A percentile compares a stretch with the other conserved stretches of the same genome.
These are phyloP conservation scores for Nycticryphes semicollaris DNA, from an alignment of 2,113 vertebrate species.

Conservation along the genomic window DNA sequence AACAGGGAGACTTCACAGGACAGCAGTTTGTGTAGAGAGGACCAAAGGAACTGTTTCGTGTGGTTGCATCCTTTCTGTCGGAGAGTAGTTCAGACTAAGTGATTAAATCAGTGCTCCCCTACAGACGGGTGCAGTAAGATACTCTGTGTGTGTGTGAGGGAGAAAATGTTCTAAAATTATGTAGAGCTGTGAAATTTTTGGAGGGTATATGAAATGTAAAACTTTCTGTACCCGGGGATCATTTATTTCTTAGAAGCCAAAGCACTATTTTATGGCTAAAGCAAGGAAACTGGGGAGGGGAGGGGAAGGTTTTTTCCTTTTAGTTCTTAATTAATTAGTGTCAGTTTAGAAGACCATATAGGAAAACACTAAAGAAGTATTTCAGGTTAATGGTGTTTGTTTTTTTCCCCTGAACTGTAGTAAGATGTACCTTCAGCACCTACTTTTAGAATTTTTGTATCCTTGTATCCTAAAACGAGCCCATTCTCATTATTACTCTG, in stretches of 20 bases:
- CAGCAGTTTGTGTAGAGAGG: neutral
- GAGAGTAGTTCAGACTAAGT: neutral
- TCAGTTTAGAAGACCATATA: neutral
- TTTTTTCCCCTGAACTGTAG: neutral
- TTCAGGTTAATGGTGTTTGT: neutral
- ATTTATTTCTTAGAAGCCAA: neutral
- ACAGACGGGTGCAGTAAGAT: neutral
- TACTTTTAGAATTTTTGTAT: neutral
- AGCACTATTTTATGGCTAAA: neutral
- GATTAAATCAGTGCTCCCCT: neutral
- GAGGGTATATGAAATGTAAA: neutral
- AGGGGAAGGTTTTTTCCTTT: neutral
- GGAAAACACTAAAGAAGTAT: neutral
- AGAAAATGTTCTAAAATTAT: neutral
- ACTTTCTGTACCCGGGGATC: neutral
- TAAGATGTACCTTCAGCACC: neutral
- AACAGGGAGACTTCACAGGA: neutral
- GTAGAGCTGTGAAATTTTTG: neutral
- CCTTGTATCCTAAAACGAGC: neutral
- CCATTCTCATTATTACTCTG: neutral
- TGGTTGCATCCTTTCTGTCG: neutral
- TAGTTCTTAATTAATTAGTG: neutral
- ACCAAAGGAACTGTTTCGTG: neutral
- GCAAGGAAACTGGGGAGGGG: neutral
- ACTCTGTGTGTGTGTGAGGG: neutral